phyloP scores from a whole-genome alignment of 2,888 invertebrate genomes.

The Aleiodes leptofemur region DNA sequence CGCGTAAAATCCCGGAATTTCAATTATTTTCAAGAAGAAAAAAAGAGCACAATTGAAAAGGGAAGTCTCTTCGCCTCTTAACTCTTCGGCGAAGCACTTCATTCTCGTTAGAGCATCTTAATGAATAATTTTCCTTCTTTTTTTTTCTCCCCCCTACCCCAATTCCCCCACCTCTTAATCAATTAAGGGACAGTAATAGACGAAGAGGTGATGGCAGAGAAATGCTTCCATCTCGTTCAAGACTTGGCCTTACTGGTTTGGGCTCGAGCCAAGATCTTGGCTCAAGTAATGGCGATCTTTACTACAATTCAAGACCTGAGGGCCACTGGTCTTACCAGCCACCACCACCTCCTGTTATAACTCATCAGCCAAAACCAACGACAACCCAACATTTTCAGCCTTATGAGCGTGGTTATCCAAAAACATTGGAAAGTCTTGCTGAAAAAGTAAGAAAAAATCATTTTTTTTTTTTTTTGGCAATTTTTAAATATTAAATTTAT shows the following conservation, averaged over 20 bases:
- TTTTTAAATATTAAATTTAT: constrained; percentile 15
- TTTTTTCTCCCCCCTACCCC: background rate
- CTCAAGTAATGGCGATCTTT: constrained; percentile 83
- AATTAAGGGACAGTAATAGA: constrained; percentile 78
- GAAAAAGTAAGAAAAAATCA: constrained; percentile 81
- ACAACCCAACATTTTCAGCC: constrained; percentile 89
- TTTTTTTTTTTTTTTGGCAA: background rate
- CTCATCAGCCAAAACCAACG: constrained; percentile 90
- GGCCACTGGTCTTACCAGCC: constrained; percentile 81
- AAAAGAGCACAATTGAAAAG: too few species aligned
- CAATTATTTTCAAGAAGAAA: too few species aligned
- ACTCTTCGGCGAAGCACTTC: background rate
- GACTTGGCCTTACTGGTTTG: constrained; percentile 81
- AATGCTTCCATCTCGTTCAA: constrained; percentile 85
- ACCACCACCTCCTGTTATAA: constrained; percentile 89
- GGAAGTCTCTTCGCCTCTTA: too few species aligned
- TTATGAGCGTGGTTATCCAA: constrained; percentile 90
- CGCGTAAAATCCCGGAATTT: too few species aligned
- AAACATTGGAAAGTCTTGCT: constrained; percentile 92
- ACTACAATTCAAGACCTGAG: constrained; percentile 86
- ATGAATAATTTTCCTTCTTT: constrained; percentile 43
- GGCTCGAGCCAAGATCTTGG: constrained; percentile 76
- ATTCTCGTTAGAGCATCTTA: constrained; percentile 47
- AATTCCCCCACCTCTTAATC: background rate
- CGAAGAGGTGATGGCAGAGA: constrained; percentile 87